Conservation (phyloP, 2,113 vertebrate genomes). For the Eleginops maclovinus region DNA sequence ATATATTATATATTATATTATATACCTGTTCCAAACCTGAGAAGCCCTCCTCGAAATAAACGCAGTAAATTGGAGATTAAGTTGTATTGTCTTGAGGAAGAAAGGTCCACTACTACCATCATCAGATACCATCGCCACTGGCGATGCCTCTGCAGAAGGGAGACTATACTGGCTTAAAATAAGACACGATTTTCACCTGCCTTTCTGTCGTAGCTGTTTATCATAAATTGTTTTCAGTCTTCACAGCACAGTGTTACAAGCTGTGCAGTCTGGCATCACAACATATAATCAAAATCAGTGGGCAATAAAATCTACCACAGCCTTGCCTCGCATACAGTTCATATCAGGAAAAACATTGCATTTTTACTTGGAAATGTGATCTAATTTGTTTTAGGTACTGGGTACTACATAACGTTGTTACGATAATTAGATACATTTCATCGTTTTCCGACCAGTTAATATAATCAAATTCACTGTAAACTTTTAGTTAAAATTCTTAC, state of each 20-base stretch:
- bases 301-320: not conserved
- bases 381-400: not conserved
- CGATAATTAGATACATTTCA: not conserved
- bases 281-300: not conserved
- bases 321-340: not conserved
- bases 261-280: not conserved
- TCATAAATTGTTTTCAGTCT: slow-evolving; percentile 2
- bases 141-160: slow-evolving; percentile 1
- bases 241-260: slow-evolving; percentile 11
- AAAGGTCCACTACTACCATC: not conserved
- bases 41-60: not conserved
- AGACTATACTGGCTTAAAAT: not conserved
- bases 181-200: not conserved
- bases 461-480: not conserved
- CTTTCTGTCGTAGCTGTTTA: not conserved
- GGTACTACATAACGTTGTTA: not conserved
- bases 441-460: not conserved
- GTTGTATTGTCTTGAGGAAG: not conserved
- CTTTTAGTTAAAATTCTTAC: not conserved
- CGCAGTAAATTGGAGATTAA: not conserved
- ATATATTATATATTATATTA: too few species aligned
- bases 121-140: not conserved
- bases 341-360: not conserved
- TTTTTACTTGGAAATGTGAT: not conserved
- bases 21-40: not conserved